Evolutionary conservation across 2,888 invertebrate genomes (phyloP), one percentile per base, ranked within the genome.

Genomic region (Synanthedon andrenaeformis): DNA sequence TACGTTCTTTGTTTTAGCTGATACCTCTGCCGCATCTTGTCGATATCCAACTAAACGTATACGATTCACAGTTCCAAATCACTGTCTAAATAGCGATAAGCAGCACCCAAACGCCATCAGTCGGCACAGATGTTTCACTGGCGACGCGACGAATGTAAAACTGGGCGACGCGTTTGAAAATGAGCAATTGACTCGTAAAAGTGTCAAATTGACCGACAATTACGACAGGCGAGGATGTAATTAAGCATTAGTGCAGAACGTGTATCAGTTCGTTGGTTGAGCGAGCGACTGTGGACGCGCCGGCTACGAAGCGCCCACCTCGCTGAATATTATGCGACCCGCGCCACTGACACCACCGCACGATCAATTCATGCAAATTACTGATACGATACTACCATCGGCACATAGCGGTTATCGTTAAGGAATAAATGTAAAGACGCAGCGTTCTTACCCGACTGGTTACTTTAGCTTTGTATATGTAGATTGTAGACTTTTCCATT

Each of bases 361-460:
- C 79, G 76, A 85, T 84, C 84, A 84, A 85, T 85, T 86, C 79
- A 87, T 87, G 85, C 79, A 86, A 86, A 87, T 86, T 81, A 75
- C 66, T 66, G 67, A 72, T 79, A 75, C 79, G 82, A 82, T 79
- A 64, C 23, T 69, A 35, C 76, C 74, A 75, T 77, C 74, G 70
- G 10, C 35, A 35, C 10, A 35, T 35, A 35, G 35, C 35, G 10
- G 35, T 35, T 10, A 35, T 35, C 35, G 6, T 3, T 35, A 35
- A 35, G 35, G 35, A 35, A 8, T 35, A 35, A 35, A 35, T 10
- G 10, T 35, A 35, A 35, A 10, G 35, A 35, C 10, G 35, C 35
- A 10, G 35, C 35, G 8, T 35, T 35, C 8, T 35, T 35, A 35
- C 10, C 10, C 35, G 35, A 35, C 35, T 35, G 35, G 35, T 10